phyloP scores from a whole-genome alignment of 2,888 invertebrate genomes.

The Mystacides longicornis region DNA sequence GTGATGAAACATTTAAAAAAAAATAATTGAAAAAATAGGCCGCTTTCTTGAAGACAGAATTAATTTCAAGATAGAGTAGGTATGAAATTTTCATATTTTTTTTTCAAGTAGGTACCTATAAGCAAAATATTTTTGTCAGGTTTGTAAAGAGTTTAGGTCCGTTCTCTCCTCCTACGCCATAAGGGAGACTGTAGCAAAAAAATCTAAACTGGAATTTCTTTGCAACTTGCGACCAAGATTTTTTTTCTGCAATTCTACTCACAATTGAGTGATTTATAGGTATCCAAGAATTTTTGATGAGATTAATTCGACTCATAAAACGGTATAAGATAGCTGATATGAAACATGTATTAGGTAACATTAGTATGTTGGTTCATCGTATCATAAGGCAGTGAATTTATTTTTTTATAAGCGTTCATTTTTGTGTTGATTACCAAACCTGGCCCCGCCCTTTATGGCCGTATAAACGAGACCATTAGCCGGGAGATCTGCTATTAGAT shows the following conservation, averaged over 20 bases:
- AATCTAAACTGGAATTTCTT: too few relatives aligned
- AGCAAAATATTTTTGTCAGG: neutral
- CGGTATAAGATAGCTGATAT: neutral
- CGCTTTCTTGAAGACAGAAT: too few relatives aligned
- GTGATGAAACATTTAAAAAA: too few relatives aligned
- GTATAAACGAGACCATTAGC: neutral
- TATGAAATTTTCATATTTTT: too few relatives aligned
- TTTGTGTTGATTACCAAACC: neutral
- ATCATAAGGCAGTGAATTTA: neutral
- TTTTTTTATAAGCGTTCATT: neutral
- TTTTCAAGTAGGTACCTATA: neutral
- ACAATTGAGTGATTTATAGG: too few relatives aligned
- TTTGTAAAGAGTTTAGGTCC: neutral
- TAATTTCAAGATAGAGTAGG: too few relatives aligned
- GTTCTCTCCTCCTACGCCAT: neutral
- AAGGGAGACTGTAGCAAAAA: neutral
- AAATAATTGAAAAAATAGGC: too few relatives aligned
- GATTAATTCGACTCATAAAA: neutral
- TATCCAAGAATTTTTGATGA: neutral
- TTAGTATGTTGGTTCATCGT: too few relatives aligned
- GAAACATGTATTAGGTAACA: too few relatives aligned
- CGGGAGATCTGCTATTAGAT: neutral
- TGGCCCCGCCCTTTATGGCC: conserved; percentile 1
- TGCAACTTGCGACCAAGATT: too few relatives aligned
- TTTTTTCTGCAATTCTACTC: too few relatives aligned